Evolutionary conservation across 1,140 invertebrate species (phyloP), one percentile per base, ranked within the genome.

Genomic region (Meloidogyne hapla): DNA sequence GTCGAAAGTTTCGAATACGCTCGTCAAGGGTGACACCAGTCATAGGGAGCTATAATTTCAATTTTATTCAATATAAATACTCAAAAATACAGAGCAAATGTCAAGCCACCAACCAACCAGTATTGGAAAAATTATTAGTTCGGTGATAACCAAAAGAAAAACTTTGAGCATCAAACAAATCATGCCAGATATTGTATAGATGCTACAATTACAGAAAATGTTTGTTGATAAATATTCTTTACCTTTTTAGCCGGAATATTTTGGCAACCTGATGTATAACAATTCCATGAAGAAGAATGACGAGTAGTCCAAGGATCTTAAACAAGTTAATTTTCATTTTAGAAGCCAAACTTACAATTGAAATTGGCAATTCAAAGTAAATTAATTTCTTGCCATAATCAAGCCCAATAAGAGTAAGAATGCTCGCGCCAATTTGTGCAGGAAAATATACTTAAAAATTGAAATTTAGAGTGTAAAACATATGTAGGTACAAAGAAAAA

Each of bases 61-160:
- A 76, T 9, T 25, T 33, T 21, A 18, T 66, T 1, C 1, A 66
- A 21, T 1, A 23, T 78, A n/a, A 12, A 21, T 1, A 9, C 12
- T 28, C n/a, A n/a, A 21, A 70, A 42, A 79, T 71, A 99, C 88
- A 0, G 95, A 97, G 85, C 96, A 99, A 76, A 99, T 93, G 86
- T 99, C 96, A 40, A 99, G 89, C 96, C 96, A 99, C 94, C 95
- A 98, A 18, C 96, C 96, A 87, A 95, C 98, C 9, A 98, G 92
- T 0, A 98, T 88, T 0, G 96, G 96, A 80, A 99, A 92, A 4
- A 98, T 92, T 9, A 95, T 94, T 77, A 99, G 95, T 90, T 99
- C 95, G 15, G 96, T 92, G 23, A 96, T 93, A 18, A 93, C 92
- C 4, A 97, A 88, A 40, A 97, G 88, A 3, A 94, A 94, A 8